Conservation (phyloP, 1,140 invertebrate genomes). For the Globodera rostochiensis region DNA sequence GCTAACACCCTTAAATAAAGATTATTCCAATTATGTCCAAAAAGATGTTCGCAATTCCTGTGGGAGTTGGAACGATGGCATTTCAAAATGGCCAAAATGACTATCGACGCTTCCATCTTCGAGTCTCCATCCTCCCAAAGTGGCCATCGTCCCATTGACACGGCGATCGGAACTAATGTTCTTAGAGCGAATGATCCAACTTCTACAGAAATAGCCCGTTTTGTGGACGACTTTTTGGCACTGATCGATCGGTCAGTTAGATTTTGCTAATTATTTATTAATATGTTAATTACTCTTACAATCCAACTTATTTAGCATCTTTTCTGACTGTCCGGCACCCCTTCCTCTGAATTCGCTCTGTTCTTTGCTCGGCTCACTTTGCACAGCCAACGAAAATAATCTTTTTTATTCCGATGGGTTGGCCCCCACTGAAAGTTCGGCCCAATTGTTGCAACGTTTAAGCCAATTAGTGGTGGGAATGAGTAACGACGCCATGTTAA, state of each 20-base stretch:
- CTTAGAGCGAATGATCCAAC: not conserved
- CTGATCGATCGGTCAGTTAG: conserved; percentile 12
- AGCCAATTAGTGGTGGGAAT: not conserved
- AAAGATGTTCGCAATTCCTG: conserved; percentile 16
- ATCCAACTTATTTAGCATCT: not conserved
- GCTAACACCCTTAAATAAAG: too few species aligned
- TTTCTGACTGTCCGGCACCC: not conserved
- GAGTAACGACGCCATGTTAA: not conserved
- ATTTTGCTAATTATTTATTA: not conserved
- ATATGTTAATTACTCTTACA: not conserved
- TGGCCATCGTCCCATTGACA: not conserved
- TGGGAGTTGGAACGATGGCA: conserved; percentile 29
- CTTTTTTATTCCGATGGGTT: conserved; percentile 11
- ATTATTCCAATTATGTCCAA: too few species aligned
- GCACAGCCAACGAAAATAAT: conserved; percentile 12
- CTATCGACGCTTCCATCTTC: conserved; percentile 16
- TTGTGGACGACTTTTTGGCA: conserved; percentile 13
- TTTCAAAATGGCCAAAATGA: conserved; percentile 16
- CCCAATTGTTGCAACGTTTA: conserved; percentile 16
- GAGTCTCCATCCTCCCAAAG: conserved; percentile 1
- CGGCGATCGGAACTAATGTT: not conserved
- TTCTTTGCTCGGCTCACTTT: conserved; percentile 4
- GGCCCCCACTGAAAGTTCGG: conserved; percentile 19
- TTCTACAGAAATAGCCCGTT: conserved; percentile 5
- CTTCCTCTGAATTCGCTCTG: conserved; percentile 18